Evolutionary conservation across 2,113 vertebrate genomes (phyloP).

Genomic region (Chaetura pelagica): DNA sequence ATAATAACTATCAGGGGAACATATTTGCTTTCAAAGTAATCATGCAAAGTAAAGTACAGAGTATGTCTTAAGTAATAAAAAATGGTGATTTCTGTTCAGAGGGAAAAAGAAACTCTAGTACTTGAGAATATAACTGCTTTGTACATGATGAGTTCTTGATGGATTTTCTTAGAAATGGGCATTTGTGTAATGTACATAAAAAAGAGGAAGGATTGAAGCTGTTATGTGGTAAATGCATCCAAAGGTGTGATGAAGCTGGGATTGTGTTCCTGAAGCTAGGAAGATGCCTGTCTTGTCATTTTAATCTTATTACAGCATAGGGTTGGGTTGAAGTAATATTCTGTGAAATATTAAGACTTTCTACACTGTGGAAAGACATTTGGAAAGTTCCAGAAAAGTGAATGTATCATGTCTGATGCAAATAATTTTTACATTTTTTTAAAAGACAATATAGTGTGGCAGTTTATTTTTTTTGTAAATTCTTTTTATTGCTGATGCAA

Average conservation of each 20-base stretch:
- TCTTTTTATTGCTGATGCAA: not conserved
- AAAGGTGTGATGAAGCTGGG: not conserved
- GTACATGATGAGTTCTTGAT: conserved; percentile 17
- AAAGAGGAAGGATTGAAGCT: not conserved
- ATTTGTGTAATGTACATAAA: not conserved
- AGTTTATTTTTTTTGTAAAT: not conserved
- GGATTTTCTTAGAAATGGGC: conserved; percentile 15
- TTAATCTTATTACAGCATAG: not conserved
- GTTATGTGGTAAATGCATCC: not conserved
- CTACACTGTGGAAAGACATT: not conserved
- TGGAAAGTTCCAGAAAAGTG: not conserved
- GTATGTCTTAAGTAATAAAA: not conserved
- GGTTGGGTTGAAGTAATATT: not conserved
- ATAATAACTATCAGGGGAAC: conserved; percentile 38
- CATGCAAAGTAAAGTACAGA: not conserved
- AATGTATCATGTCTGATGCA: not conserved
- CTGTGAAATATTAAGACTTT: not conserved
- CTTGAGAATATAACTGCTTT: not conserved
- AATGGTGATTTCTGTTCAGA: conserved; percentile 1
- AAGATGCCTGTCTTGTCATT: not conserved
- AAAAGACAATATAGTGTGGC: too few species aligned
- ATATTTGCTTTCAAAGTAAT: conserved; percentile 36
- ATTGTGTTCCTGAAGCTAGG: not conserved
- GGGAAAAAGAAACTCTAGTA: not conserved
- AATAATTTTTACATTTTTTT: not conserved